Evolutionary conservation across 2,113 vertebrate genomes (phyloP).

Genomic region (Loxodonta africana): DNA sequence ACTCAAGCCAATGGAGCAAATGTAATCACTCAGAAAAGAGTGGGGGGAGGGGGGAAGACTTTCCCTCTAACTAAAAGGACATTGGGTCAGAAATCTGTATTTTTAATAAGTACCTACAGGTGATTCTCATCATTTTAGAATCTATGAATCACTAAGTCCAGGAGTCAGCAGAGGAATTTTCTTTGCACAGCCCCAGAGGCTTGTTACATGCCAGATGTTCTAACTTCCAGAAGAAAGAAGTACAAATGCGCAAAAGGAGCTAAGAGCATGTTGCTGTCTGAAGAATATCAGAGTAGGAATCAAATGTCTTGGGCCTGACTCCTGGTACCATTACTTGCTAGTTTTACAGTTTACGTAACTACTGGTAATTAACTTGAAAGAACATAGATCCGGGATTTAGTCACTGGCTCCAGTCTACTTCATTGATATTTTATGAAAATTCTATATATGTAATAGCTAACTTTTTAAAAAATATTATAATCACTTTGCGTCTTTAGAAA

Average conservation of each 20-base stretch:
- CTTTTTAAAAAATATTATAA: neutral
- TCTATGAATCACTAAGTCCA: neutral
- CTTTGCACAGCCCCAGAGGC: neutral
- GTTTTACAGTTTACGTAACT: neutral
- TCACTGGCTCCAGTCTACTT: neutral
- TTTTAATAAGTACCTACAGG: neutral
- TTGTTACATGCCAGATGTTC: neutral
- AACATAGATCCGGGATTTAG: neutral
- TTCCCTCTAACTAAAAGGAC: neutral
- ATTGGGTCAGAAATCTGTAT: neutral
- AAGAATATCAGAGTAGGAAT: neutral
- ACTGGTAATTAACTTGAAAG: neutral
- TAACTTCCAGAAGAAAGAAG: neutral
- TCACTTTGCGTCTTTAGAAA: neutral
- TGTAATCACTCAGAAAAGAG: neutral
- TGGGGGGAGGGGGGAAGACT: neutral
- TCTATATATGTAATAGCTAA: neutral
- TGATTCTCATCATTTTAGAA: neutral
- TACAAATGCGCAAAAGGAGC: neutral
- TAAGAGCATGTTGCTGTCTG: neutral
- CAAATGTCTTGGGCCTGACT: neutral
- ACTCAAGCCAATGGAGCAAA: neutral
- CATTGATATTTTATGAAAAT: neutral
- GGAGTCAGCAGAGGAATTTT: neutral
- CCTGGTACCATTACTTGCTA: neutral